Base-by-base conservation (phyloP, 1,140 invertebrate genomes). In the Philaenus spumarius region DNA sequence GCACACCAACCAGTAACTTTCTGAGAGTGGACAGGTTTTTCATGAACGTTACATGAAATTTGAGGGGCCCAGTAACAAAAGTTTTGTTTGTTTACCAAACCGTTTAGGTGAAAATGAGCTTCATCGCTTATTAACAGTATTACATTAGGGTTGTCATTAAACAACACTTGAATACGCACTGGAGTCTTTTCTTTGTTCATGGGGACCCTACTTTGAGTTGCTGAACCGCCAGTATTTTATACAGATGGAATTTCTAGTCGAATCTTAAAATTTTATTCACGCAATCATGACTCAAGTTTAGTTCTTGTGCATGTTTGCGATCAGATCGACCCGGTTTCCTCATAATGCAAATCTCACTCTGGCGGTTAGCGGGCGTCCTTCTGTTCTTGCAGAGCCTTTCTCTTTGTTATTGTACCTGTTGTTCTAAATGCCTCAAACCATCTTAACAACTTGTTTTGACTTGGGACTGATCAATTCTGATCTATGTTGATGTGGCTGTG, bases 71-170 rank as follows among this genome's bases (percentile, higher is more conserved):
- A 69, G 58, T 67, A 68, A 12, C 66, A 46, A 43, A 66, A 68
- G 56, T 72, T 71, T 58, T 71, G 65, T 40, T 67, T 68, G 56
- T 68, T 71, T 15, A 71, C 67, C 40, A 63, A 64, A 9, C 69
- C 67, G 59, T 62, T 63, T n/a, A 70, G 54, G 55, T 67, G 59
- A 56, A 69, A 73, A 65, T 70, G 65, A 54, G 64, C 67, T 63
- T 71, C 68, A 60, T 70, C 67, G 26, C 63, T 65, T 42, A 46
- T 46, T 20, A 17, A 20, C 2, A 46, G 23, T 3, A 2, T 12
- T 7, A 19, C 9, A 46, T 19, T 9, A 46, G 20, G 43, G 6
- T 46, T 20, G 9, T 19, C 43, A 12, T 15, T 12, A 46, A 17
- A 46, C 9, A 5, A 17, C 20, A 2, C 19, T 11, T 11, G 11